Base-by-base conservation (phyloP, 1,140 invertebrate genomes). In the Apis florea region DNA sequence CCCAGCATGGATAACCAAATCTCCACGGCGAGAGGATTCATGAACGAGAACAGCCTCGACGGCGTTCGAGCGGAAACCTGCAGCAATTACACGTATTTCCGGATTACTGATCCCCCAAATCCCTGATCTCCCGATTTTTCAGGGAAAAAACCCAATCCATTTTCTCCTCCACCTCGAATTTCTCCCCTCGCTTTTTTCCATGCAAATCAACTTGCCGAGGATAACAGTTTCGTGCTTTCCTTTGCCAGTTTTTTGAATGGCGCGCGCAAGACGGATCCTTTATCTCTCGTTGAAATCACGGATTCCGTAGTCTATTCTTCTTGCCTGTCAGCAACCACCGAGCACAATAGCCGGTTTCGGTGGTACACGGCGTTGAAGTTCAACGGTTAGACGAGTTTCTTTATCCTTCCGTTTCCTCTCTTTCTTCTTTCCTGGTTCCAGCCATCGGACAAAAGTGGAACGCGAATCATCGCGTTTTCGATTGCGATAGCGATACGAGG, bases 1-100 rank as follows among this genome's bases (percentile, higher is more conserved):
- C 94, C 95, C 49, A 96, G 90, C 90, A 96, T 94, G 83, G 95
- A 96, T 26, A 96, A 89, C 96, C 96, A 96, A 79, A 96, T 95
- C 89, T 96, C 95, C 72, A 95, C 93, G 19, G 95, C 95, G n/a
- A 96, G 92, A 3, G 96, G 96, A 84, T 95, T 95, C 91, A 96
- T 94, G 92, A 96, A 96, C 51, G 95, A 96, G 93, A 96, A 96
- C 61, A 96, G 92, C 61, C 95, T 93, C 51, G 95, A 94, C n/a
- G 95, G 94, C 88, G 95, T 94, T 83, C 94, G 93, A 59, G 92
- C 92, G 61, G 95, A 95, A 8, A 95, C 94, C 95, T 95, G 89
- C 88, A 92, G 92, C 92, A 93, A 88, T 90, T 84, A 89, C 64
- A 86, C 77, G 86, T 77, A 75, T 85, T 82, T 88, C 73, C 53